Percentiles rank a stretch among this genome's conserved stretches.
phyloP scores from a whole-genome alignment of 2,113 vertebrate genomes.

The Periophthalmus modestus region DNA sequence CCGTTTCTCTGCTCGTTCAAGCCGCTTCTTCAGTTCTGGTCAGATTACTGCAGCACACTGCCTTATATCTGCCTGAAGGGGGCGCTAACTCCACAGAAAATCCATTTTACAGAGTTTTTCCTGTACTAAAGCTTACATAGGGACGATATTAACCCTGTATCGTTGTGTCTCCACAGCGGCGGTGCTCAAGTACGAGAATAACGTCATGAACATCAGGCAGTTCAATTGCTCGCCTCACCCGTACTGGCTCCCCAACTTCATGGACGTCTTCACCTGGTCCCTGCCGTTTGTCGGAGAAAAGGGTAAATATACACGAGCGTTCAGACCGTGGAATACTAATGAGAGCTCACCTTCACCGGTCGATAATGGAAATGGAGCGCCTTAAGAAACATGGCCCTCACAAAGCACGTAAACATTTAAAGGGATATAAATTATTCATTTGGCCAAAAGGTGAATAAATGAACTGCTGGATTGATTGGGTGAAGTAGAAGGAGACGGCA shows the following conservation, averaged over 20 bases:
- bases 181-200: slow-evolving; percentile 99
- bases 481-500: neutral
- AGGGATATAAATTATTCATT: slow-evolving; percentile 6
- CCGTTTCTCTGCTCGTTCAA: too few relatives aligned
- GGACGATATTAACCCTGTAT: neutral
- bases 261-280: slow-evolving; percentile 99
- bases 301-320: slow-evolving; percentile 69
- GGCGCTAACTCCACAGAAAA: too few relatives aligned
- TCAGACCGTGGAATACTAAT: neutral
- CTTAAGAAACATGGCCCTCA: slow-evolving; percentile 16
- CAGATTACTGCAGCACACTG: too few relatives aligned
- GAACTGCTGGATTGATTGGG: neutral
- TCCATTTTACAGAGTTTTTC: too few relatives aligned
- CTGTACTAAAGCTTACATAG: neutral
- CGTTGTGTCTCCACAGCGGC: slow-evolving; percentile 79
- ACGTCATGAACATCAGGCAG: slow-evolving; percentile 98
- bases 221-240: slow-evolving; percentile 99
- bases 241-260: slow-evolving; percentile 98
- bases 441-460: neutral
- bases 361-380: slow-evolving; percentile 4
- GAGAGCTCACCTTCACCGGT: slow-evolving; percentile 5
- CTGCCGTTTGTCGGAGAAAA: slow-evolving; percentile 97
- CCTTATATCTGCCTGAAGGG: too few relatives aligned
- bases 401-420: neutral
- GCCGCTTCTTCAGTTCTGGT: too few relatives aligned